Conservation (phyloP, 2,888 invertebrate genomes). For the Gasteruption jaculator region DNA sequence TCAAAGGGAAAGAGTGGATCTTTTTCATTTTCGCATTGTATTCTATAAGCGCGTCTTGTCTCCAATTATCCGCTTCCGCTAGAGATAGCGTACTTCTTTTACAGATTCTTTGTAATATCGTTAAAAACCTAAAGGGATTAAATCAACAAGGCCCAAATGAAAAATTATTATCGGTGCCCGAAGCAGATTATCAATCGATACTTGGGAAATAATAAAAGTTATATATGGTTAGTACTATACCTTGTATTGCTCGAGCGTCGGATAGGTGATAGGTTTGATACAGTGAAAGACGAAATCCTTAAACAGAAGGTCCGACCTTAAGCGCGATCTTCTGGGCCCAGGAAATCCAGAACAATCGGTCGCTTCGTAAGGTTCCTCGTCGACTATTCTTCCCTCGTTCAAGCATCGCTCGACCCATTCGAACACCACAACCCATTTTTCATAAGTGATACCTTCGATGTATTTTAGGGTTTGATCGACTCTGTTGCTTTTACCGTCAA, state of each 20-base stretch:
- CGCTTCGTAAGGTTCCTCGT: conserved; percentile 38
- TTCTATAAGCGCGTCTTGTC: too few relatives aligned
- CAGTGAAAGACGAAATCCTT: conserved; percentile 34
- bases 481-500: conserved; percentile 21
- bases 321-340: conserved; percentile 35
- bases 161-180: too few relatives aligned
- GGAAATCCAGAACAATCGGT: conserved; percentile 30
- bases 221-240: too few relatives aligned
- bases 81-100: too few relatives aligned
- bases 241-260: conserved; percentile 30
- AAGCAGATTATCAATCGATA: not conserved
- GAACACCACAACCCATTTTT: conserved; percentile 35
- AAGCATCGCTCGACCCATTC: conserved; percentile 36
- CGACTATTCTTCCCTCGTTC: conserved; percentile 21
- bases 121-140: too few relatives aligned
- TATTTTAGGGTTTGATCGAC: conserved; percentile 43
- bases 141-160: too few relatives aligned
- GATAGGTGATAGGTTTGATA: conserved; percentile 30
- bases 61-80: too few relatives aligned
- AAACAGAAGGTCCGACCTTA: conserved; percentile 28
- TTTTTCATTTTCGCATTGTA: too few relatives aligned
- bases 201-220: not conserved
- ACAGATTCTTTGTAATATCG: too few relatives aligned
- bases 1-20: too few relatives aligned
- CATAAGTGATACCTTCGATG: conserved; percentile 37